Evolutionary conservation across 1,140 invertebrate genomes (phyloP), one percentile per base, ranked within the genome.

Genomic region (Psilanteris sp.): DNA sequence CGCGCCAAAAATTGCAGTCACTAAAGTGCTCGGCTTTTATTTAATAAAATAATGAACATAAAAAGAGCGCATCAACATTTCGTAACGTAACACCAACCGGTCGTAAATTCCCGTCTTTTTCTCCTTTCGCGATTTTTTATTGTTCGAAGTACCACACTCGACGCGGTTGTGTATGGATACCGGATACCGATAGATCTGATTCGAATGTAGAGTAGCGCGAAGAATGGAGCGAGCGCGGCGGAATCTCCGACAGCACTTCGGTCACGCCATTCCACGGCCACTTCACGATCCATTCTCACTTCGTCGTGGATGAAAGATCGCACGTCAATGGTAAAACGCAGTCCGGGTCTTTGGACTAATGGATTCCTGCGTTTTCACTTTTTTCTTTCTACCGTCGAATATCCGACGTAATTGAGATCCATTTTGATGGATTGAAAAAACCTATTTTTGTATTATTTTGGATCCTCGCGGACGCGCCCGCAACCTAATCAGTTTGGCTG

Each of bases 281-380:
- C 67, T 77, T 71, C 74, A 67, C 74, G 74, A 77, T 77, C 74
- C 55, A 73, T 77, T 73, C 75, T 77, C 75, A 73, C 68, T 73
- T 73, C 67, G 68, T 71, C 62, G 68, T 62, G 75, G 75, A 77
- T 77, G 75, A 77, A 73, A 77, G 75, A 77, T 77, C 68, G 57
- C 68, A 57, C 62, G 75, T 77, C 75, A 77, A 77, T 72, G 75
- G 61, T 68, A 73, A 64, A 77, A 73, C 75, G 68, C 57, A 64
- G 46, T 24, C 48, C 62, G 36, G 61, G 64, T 68, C 75, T 77
- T 77, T 68, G 59, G 70, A 77, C 75, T 77, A 77, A 77, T 77
- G 75, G 75, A 77, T 77, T 77, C n/a, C 50, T 32, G 55, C 62
- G 67, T 61, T 77, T 34, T 62, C 52, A 50, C 20, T 54, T 71